Conservation (phyloP, 2,888 invertebrate genomes). For the Catocala fraxini region DNA sequence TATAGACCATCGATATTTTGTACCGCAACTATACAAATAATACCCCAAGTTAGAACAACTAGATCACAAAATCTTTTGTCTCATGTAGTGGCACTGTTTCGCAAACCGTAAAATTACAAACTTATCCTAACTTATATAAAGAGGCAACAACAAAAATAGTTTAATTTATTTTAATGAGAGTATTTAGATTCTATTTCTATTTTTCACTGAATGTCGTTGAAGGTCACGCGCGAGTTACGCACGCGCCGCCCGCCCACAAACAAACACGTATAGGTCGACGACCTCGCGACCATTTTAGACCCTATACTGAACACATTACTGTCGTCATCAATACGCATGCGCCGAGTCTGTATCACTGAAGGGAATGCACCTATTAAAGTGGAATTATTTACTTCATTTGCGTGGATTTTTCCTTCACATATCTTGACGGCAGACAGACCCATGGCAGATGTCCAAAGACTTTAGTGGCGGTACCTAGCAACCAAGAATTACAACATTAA, state of each 20-base stretch:
- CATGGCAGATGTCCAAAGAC: neutral
- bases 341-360: slow-evolving; percentile 19
- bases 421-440: neutral
- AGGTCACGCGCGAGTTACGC: slow-evolving; percentile 67
- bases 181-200: slow-evolving; percentile 54
- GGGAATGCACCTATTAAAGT: slow-evolving; percentile 1
- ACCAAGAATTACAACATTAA: no score
- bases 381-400: neutral
- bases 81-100: no score
- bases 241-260: slow-evolving; percentile 73
- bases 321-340: slow-evolving; percentile 30
- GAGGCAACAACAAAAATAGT: slow-evolving; percentile 3
- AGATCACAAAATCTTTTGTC: no score
- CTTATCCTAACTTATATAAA: neutral
- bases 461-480: no score
- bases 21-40: no score
- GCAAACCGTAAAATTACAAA: neutral
- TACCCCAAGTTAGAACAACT: no score
- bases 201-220: slow-evolving; percentile 70
- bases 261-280: slow-evolving; percentile 70
- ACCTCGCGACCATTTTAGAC: slow-evolving; percentile 57
- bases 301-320: slow-evolving; percentile 35
- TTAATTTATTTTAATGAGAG: slow-evolving; percentile 30
- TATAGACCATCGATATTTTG: no score
- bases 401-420: neutral